These are phyloP conservation scores for Percopsis omiscomaycus DNA, from an alignment of 2,797 vertebrate genomes.

Conservation along the genomic window DNA sequence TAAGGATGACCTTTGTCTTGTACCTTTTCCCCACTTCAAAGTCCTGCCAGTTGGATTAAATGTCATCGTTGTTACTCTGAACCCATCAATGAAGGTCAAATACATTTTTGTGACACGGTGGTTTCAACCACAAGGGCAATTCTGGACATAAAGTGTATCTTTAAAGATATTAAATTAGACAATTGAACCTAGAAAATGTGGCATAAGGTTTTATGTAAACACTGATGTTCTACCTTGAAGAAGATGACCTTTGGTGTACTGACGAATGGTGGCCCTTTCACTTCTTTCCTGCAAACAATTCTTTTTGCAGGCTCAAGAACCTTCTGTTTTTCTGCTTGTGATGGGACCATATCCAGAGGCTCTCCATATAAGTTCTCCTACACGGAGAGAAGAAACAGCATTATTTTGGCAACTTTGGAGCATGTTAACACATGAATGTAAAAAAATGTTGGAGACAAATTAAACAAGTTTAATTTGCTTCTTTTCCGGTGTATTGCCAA, in stretches of 20 bases:
- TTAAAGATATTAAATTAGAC: no score
- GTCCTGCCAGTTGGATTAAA: conserved; percentile 74
- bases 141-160: no score
- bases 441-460: not conserved
- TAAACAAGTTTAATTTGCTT: not conserved
- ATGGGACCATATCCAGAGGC: not conserved
- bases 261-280: conserved; percentile 79
- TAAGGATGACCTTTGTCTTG: conserved; percentile 85
- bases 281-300: conserved; percentile 58
- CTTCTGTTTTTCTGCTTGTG: conserved; percentile 29
- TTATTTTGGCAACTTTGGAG: conserved; percentile 4
- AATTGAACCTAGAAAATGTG: not conserved
- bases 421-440: not conserved
- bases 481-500: no score
- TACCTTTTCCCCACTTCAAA: conserved; percentile 88
- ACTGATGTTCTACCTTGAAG: conserved; percentile 83
- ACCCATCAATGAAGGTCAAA: conserved; percentile 5
- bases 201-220: not conserved
- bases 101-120: no score
- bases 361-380: conserved; percentile 48
- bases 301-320: conserved; percentile 59
- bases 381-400: conserved; percentile 10
- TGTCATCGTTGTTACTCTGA: not conserved
- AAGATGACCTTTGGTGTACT: conserved; percentile 85
- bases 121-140: no score